Evolutionary conservation across 2,113 vertebrate species (phyloP).

Genomic region (Calonectris borealis): DNA sequence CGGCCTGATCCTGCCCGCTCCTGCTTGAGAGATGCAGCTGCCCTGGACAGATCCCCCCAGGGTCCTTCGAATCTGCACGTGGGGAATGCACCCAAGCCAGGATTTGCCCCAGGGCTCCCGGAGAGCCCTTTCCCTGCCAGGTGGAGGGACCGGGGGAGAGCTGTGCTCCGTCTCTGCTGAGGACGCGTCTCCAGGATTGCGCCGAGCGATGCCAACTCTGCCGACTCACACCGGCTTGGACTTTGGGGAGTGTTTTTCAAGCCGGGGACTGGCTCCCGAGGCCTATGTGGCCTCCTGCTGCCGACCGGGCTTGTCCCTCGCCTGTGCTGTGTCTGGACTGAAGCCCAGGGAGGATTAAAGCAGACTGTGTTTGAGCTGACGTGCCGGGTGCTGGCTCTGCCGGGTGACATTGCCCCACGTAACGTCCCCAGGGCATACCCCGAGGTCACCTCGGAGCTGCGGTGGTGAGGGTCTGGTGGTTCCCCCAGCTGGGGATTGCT

Average conservation of each 20-base stretch:
- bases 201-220: neutral
- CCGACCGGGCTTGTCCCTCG: rapidly evolving
- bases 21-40: neutral
- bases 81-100: neutral
- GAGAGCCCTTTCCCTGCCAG: neutral
- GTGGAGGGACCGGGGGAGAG: neutral
- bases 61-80: neutral
- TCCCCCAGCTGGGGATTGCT: neutral
- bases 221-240: neutral
- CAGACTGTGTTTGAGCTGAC: neutral
- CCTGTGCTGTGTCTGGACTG: neutral
- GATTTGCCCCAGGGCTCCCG: neutral
- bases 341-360: conserved; percentile 42
- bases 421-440: no score
- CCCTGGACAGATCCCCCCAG: neutral
- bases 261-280: rapidly evolving
- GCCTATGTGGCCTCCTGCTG: neutral
- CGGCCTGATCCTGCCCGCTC: neutral
- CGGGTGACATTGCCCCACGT: rapidly evolving
- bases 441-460: rapidly evolving
- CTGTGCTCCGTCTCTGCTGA: neutral
- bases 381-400: neutral
- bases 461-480: rapidly evolving
- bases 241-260: neutral
- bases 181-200: neutral